phyloP scores from a whole-genome alignment of 2,797 vertebrate genomes.

The Bradypodion ventrale region DNA sequence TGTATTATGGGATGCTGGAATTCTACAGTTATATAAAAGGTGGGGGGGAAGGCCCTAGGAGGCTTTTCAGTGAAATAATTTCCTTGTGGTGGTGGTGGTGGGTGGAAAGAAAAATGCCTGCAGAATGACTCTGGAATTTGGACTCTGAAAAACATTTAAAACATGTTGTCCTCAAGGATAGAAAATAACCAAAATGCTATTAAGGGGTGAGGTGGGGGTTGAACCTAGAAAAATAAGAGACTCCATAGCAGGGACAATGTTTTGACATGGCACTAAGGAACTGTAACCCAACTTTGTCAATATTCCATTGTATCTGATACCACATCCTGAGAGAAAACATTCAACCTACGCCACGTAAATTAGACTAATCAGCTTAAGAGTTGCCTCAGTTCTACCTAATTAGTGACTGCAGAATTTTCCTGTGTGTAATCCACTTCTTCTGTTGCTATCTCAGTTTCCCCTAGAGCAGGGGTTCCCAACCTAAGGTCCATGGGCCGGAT shows the following conservation, averaged over 20 bases:
- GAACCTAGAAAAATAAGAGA: neutral
- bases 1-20: neutral
- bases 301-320: neutral
- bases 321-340: neutral
- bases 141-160: conserved; percentile 2
- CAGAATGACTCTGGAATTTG: neutral
- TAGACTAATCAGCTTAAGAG: neutral
- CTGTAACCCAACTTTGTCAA: neutral
- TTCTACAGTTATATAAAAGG: conserved; percentile 1
- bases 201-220: neutral
- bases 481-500: no score
- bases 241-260: neutral
- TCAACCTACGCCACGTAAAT: neutral
- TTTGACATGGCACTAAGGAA: neutral
- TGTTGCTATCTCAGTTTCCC: neutral
- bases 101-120: neutral
- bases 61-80: conserved; percentile 36
- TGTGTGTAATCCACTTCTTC: neutral
- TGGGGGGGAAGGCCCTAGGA: neutral
- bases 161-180: neutral
- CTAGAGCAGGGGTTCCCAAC: no score
- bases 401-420: neutral
- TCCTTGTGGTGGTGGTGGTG: conserved; percentile 24
- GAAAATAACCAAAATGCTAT: neutral
- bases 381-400: neutral